Evolutionary conservation across 2,888 invertebrate species (phyloP), one percentile per base, ranked within the genome.

Genomic region (Cremastobaeus sp.): DNA sequence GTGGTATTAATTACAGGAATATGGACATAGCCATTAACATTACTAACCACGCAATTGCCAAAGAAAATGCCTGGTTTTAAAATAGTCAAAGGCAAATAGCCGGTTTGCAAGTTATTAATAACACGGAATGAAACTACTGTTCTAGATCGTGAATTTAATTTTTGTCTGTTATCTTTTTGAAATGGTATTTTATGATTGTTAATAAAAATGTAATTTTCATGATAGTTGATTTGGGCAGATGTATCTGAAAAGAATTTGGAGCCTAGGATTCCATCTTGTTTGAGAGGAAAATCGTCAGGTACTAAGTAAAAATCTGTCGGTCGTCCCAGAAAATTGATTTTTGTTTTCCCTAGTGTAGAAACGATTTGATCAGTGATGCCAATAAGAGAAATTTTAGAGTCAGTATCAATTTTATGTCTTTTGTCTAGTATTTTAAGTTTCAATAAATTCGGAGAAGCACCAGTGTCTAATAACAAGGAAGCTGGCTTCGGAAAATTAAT

Each of bases 401-500:
- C n/a, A 9, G 6, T 17, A 18, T 39, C 18, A 6, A 39, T 39
- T 39, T 39, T 39, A 14, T 39, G 39, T 39, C 39, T 5, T 39
- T 18, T 18, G 18, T 47, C 30, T 2, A 47, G 2, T 1, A 30
- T 25, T 21, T 47, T 47, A 2, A 1, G 1, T 30, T 47, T 47
- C 1, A 28, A 5, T 15, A 47, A 30, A 6, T 55, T 55, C 0
- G 55, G 43, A 8, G 37, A 14, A 0, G 54, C 25, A 1, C 54
- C 54, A 5, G 39, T 39, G 6, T 54, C 54, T 18, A 55, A 20
- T 55, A 55, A 12, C 5, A 55, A 9, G 1, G 32, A 20, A 3
- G 55, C 43, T 5, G 18, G 28, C 15, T 17, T 17, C 5, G 41
- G 55, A 8, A 55, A 41, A 35, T 55, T 9, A 2, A 43, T 11